A percentile compares a stretch with the other conserved stretches of the same genome.
These are phyloP conservation scores for Drosophila takahashii DNA, from an alignment of 1,140 invertebrate genomes.

Conservation along the genomic window DNA sequence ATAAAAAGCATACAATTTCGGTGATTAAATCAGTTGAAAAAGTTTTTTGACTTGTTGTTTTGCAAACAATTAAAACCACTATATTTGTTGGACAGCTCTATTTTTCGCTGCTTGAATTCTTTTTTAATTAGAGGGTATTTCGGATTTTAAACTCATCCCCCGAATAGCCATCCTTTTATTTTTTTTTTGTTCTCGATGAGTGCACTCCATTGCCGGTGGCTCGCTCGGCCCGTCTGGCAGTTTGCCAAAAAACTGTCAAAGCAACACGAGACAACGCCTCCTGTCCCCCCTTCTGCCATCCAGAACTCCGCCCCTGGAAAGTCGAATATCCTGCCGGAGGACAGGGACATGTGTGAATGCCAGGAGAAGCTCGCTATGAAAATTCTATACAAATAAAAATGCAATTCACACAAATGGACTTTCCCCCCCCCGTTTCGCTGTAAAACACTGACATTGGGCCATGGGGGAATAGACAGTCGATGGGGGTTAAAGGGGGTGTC, in stretches of 20 bases:
- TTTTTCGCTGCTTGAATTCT: not conserved
- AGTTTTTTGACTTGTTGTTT: not conserved
- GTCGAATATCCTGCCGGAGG: conserved; percentile 41
- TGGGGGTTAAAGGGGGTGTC: conserved; percentile 6
- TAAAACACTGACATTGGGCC: conserved; percentile 22
- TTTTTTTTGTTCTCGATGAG: conserved; percentile 30
- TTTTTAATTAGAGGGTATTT: conserved; percentile 35
- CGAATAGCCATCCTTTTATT: conserved; percentile 1
- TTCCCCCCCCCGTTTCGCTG: conserved; percentile 32
- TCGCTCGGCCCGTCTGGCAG: conserved; percentile 55
- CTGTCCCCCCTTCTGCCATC: conserved; percentile 1
- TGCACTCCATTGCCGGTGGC: conserved; percentile 54
- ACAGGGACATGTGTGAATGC: conserved; percentile 62
- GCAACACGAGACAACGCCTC: conserved; percentile 65
- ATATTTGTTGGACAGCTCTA: not conserved
- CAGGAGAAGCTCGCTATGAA: conserved; percentile 64
- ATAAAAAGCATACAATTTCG: not conserved
- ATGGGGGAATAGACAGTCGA: not conserved
- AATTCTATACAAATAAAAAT: conserved; percentile 82
- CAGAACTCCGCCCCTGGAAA: conserved; percentile 17
- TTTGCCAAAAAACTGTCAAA: conserved; percentile 81
- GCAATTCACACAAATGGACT: conserved; percentile 78
- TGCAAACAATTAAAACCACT: not conserved
- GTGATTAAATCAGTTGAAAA: not conserved
- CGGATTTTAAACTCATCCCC: not conserved